Conservation (phyloP, 2,888 invertebrate species). For the Chrysotoxum bicinctum region DNA sequence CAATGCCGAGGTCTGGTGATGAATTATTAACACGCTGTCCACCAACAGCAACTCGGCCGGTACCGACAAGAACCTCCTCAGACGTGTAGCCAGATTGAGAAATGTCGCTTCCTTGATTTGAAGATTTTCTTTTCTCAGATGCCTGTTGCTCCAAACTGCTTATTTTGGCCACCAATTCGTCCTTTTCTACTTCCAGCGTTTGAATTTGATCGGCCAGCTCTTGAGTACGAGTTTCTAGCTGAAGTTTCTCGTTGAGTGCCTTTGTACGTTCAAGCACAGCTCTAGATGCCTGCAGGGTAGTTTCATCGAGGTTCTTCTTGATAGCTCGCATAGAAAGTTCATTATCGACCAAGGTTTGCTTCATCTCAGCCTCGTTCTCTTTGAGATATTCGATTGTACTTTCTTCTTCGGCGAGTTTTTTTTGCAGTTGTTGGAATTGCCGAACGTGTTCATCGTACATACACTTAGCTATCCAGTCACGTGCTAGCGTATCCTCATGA, state of each 20-base stretch:
- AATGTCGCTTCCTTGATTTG: conserved; percentile 77
- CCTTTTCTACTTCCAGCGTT: conserved; percentile 77
- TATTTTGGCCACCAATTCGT: conserved; percentile 74
- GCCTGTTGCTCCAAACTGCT: conserved; percentile 77
- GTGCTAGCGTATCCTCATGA: conserved; percentile 83
- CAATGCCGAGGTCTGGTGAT: conserved; percentile 95
- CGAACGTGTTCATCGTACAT: conserved; percentile 83
- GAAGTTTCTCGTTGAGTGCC: conserved; percentile 87
- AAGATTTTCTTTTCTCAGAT: conserved; percentile 79
- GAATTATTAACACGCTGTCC: conserved; percentile 82
- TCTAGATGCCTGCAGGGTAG: conserved; percentile 88
- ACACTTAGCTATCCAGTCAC: conserved; percentile 83
- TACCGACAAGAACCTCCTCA: conserved; percentile 79
- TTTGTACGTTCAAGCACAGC: conserved; percentile 88
- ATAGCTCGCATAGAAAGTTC: conserved; percentile 84
- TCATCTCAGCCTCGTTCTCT: conserved; percentile 81
- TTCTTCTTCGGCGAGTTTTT: conserved; percentile 82
- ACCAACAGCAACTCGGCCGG: conserved; percentile 62
- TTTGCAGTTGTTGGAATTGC: conserved; percentile 82
- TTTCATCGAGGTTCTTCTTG: conserved; percentile 87
- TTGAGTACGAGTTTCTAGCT: conserved; percentile 83
- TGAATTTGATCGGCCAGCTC: conserved; percentile 75
- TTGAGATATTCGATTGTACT: conserved; percentile 79
- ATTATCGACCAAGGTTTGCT: conserved; percentile 78
- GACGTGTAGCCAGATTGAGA: conserved; percentile 82